phyloP scores from a whole-genome alignment of 1,140 invertebrate genomes.

The Drosophila sproati region DNA sequence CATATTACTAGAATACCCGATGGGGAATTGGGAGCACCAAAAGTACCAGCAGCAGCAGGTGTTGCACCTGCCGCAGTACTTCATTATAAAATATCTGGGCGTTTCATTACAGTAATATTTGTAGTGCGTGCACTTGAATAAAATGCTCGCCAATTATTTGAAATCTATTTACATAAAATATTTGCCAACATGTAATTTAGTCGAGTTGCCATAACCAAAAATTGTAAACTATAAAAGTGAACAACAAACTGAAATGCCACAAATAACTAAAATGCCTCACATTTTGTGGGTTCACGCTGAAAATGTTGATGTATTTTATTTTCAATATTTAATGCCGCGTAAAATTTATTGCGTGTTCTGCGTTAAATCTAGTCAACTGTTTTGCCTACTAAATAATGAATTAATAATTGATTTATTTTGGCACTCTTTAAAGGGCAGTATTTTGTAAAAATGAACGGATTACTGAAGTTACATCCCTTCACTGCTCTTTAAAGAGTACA shows the following conservation, averaged over 20 bases:
- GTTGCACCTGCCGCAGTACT: constrained; percentile 18
- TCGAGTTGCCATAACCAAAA: constrained; percentile 13
- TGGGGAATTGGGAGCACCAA: too few species aligned
- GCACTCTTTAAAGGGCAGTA: neutral
- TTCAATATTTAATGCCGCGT: constrained; percentile 65
- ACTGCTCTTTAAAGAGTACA: neutral
- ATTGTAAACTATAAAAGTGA: neutral
- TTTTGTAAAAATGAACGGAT: neutral
- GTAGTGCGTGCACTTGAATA: constrained; percentile 51
- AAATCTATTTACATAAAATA: constrained; percentile 58
- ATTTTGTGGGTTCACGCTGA: constrained; percentile 31
- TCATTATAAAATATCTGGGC: constrained; percentile 67
- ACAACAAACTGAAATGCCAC: neutral
- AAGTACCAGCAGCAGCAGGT: constrained; percentile 8
- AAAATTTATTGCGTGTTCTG: constrained; percentile 33
- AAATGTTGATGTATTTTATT: constrained; percentile 42
- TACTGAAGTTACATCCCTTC: too few species aligned
- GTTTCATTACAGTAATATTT: constrained; percentile 33
- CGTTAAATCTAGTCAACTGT: constrained; percentile 20
- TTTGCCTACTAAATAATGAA: constrained; percentile 1
- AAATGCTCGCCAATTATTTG: constrained; percentile 50
- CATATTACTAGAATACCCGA: neutral
- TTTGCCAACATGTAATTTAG: constrained; percentile 41
- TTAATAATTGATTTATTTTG: neutral
- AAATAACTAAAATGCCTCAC: constrained; percentile 43